Evolutionary conservation across 2,888 invertebrate species (phyloP).

Genomic region (Pyrgus malvae): DNA sequence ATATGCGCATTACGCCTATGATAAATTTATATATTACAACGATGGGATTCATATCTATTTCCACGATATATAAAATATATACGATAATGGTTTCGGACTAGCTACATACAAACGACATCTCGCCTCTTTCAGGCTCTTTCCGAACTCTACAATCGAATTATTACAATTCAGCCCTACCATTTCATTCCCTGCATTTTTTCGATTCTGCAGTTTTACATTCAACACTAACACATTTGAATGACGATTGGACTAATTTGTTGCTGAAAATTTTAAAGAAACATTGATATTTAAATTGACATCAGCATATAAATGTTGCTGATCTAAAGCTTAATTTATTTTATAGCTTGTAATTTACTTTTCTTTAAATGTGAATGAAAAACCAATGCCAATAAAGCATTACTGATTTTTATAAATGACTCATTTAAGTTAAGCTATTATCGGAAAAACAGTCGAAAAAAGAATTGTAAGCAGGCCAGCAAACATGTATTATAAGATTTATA

Average conservation of each 20-base stretch:
- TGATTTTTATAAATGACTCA: too few relatives aligned
- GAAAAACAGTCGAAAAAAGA: neutral
- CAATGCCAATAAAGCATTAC: too few relatives aligned
- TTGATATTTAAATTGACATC: too few relatives aligned
- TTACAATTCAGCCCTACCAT: neutral
- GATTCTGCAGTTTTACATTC: neutral
- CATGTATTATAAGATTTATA: neutral
- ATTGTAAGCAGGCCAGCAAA: neutral
- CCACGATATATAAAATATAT: conserved; percentile 14
- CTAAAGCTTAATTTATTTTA: too few relatives aligned
- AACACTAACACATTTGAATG: neutral
- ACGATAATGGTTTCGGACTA: conserved; percentile 16
- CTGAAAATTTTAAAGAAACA: too few relatives aligned
- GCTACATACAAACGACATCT: conserved; percentile 6
- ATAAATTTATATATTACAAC: conserved; percentile 38
- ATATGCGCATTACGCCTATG: conserved; percentile 31
- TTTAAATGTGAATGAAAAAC: too few relatives aligned
- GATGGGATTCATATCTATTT: conserved; percentile 40
- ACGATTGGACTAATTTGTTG: too few relatives aligned
- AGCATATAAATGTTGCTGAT: too few relatives aligned
- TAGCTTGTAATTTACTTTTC: too few relatives aligned
- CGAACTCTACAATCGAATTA: conserved; percentile 1
- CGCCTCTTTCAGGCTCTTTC: neutral
- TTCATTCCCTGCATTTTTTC: conserved; percentile 1
- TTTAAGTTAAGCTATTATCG: too few relatives aligned